Conservation (phyloP, 2,888 invertebrate genomes). For the Heliothis peltigera region DNA sequence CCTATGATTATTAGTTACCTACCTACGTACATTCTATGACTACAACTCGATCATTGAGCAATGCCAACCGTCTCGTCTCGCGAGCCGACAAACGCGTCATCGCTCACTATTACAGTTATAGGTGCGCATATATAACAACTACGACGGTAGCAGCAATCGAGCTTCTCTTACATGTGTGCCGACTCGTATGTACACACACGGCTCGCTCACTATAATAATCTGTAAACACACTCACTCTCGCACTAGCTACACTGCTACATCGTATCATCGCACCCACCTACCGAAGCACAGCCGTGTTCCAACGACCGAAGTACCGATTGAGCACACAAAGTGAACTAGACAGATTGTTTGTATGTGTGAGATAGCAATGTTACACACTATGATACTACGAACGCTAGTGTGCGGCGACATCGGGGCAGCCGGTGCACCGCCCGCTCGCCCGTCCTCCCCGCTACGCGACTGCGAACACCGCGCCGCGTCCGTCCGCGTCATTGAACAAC, state of each 20-base stretch:
- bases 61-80: slow-evolving; percentile 89
- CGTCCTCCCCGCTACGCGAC: slow-evolving; percentile 87
- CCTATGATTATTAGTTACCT: slow-evolving; percentile 74
- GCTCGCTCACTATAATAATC: slow-evolving; percentile 74
- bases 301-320: slow-evolving; percentile 72
- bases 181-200: slow-evolving; percentile 75
- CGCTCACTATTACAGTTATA: slow-evolving; percentile 87
- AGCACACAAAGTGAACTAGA: slow-evolving; percentile 86
- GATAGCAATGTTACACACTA: slow-evolving; percentile 73
- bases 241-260: slow-evolving; percentile 68
- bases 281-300: slow-evolving; percentile 1
- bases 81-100: slow-evolving; percentile 89
- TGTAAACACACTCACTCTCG: slow-evolving; percentile 74
- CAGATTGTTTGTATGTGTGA: slow-evolving; percentile 80
- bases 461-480: slow-evolving; percentile 85
- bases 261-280: slow-evolving; percentile 75
- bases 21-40: slow-evolving; percentile 83
- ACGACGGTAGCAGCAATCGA: slow-evolving; percentile 85
- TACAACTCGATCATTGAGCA: slow-evolving; percentile 89
- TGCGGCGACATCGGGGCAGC: slow-evolving; percentile 88
- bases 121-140: slow-evolving; percentile 85
- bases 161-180: slow-evolving; percentile 81
- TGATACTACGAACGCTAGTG: slow-evolving; percentile 74
- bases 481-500: slow-evolving; percentile 89
- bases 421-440: slow-evolving; percentile 87